Conservation (phyloP, 1,140 invertebrate species). For the Aricia agestis region DNA sequence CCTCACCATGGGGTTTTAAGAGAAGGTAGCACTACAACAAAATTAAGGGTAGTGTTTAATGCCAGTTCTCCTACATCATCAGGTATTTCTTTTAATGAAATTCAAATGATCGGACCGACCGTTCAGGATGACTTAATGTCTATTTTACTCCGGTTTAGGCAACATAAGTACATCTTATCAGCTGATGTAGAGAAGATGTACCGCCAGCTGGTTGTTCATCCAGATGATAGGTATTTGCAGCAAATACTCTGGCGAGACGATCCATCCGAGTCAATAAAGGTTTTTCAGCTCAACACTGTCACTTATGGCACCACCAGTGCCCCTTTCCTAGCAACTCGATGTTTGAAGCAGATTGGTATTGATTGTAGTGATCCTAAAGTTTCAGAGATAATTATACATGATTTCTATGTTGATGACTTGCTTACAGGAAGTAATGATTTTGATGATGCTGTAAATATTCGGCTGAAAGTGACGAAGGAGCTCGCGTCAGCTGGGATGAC, state of each 20-base stretch:
- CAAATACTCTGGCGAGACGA: conserved; percentile 25
- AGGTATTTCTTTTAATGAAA: conserved; percentile 22
- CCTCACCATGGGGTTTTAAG: conserved; percentile 27
- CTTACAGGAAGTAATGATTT: conserved; percentile 25
- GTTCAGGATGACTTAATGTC: conserved; percentile 27
- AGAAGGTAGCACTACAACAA: conserved; percentile 26
- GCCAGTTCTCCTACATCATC: conserved; percentile 21
- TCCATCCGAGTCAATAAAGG: background rate
- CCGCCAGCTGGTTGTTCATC: conserved; percentile 20
- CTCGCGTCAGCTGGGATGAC: conserved; percentile 5
- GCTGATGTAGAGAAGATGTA: conserved; percentile 33
- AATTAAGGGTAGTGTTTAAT: conserved; percentile 29
- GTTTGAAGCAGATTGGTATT: conserved; percentile 22
- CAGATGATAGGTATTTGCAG: conserved; percentile 22
- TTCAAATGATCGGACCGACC: conserved; percentile 26
- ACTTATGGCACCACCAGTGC: conserved; percentile 29
- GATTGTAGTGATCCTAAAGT: conserved; percentile 12
- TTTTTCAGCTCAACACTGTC: conserved; percentile 26
- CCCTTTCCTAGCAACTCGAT: conserved; percentile 25
- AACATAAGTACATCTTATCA: conserved; percentile 26
- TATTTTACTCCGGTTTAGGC: conserved; percentile 24
- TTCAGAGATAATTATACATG: conserved; percentile 19
- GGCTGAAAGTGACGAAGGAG: conserved; percentile 21
- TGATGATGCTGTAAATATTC: conserved; percentile 15
- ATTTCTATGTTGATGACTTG: conserved; percentile 29